Evolutionary conservation across 2,113 vertebrate genomes (phyloP).

Genomic region (Saccopteryx bilineata): DNA sequence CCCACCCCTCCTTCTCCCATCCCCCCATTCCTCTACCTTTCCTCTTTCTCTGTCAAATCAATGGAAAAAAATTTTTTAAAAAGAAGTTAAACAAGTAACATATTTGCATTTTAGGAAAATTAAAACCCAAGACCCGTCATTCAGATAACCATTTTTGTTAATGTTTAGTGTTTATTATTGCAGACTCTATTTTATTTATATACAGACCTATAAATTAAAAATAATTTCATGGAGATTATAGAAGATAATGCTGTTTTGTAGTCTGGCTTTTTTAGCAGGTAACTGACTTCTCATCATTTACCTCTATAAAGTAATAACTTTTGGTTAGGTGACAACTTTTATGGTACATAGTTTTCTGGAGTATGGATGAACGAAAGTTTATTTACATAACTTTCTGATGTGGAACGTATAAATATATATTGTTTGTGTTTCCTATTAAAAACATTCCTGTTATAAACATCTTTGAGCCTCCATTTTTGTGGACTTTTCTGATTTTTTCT

Average conservation of each 20-base stretch:
- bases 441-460: background rate
- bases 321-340: background rate
- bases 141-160: conserved; percentile 26
- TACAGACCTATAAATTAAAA: background rate
- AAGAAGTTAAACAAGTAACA: conserved; percentile 25
- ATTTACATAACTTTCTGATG: background rate
- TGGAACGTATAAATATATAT: background rate
- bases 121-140: background rate
- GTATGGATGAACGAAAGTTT: conserved; percentile 14
- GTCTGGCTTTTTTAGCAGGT: background rate
- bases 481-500: background rate
- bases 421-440: conserved; percentile 11
- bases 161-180: conserved; percentile 29
- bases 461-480: background rate
- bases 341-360: background rate
- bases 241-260: conserved; percentile 2
- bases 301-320: background rate
- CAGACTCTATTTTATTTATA: conserved; percentile 25
- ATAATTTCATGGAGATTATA: background rate
- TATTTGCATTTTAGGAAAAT: conserved; percentile 53
- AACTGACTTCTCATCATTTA: background rate
- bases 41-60: no score
- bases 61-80: no score
- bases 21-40: no score
- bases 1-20: no score